These are phyloP conservation scores for Lycorma delicatula DNA, from an alignment of 1,140 invertebrate species.

Conservation along the genomic window DNA sequence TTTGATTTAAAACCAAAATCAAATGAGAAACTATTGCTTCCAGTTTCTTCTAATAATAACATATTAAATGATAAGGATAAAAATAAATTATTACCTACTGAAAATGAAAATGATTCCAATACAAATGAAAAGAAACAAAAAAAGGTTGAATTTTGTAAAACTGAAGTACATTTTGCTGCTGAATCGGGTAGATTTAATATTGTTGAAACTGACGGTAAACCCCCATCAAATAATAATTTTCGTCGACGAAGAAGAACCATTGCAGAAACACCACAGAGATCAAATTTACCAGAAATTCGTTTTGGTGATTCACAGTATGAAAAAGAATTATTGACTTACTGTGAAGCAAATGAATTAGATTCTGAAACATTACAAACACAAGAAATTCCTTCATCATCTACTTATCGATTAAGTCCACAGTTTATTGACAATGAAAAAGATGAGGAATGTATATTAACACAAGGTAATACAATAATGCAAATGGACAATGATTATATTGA, in stretches of 20 bases:
- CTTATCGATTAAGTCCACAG: not conserved
- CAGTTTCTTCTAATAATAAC: not conserved
- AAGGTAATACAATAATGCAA: not conserved
- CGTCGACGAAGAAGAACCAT: conserved; percentile 40
- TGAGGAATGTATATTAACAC: not conserved
- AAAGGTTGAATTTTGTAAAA: conserved; percentile 76
- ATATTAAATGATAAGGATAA: not conserved
- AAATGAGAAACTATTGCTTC: not conserved
- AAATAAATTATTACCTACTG: not conserved
- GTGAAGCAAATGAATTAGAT: conserved; percentile 18
- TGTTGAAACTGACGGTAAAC: conserved; percentile 76
- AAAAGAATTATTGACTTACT: conserved; percentile 36
- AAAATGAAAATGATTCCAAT: conserved; percentile 13
- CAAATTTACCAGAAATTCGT: conserved; percentile 39
- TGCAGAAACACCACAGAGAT: conserved; percentile 31
- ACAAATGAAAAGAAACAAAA: conserved; percentile 45
- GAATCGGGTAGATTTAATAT: conserved; percentile 75
- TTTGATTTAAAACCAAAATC: no score
- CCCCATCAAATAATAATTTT: conserved; percentile 69
- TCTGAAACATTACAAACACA: not conserved
- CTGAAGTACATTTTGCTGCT: conserved; percentile 76
- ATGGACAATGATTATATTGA: not conserved
- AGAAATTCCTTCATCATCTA: not conserved
- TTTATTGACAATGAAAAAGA: not conserved
- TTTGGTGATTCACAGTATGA: conserved; percentile 45